Conservation (phyloP, 1,140 invertebrate genomes). For the Sminthurinus signatus region DNA sequence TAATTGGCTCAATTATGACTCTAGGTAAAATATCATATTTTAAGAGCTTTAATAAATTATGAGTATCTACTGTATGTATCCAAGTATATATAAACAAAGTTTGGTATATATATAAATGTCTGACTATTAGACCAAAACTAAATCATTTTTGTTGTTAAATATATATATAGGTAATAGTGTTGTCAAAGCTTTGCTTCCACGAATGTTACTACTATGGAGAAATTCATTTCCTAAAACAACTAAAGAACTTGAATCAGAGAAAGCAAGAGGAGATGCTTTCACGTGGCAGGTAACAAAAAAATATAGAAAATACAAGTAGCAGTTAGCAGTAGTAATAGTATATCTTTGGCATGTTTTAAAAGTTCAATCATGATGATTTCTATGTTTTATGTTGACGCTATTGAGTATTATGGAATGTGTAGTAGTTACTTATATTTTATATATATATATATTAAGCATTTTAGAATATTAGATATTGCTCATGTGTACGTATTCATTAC, state of each 20-base stretch:
- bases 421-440: neutral
- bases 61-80: no score
- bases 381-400: no score
- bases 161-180: constrained; percentile 65
- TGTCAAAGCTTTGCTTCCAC: constrained; percentile 76
- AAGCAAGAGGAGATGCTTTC: constrained; percentile 93
- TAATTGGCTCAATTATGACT: constrained; percentile 95
- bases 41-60: no score
- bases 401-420: no score
- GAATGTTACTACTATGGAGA: constrained; percentile 92
- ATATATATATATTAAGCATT: neutral
- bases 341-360: no score
- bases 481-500: neutral
- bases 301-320: no score
- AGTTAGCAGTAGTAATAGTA: no score
- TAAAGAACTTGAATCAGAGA: constrained; percentile 95
- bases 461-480: neutral
- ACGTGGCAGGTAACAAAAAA: constrained; percentile 99
- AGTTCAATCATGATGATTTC: no score
- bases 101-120: neutral
- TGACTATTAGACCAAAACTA: no score
- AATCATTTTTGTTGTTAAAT: no score
- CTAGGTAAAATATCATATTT: no score
- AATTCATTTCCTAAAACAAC: constrained; percentile 94
- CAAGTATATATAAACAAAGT: neutral